phyloP scores from a whole-genome alignment of 2,797 vertebrate species.

The Dromococcyx pavoninus region DNA sequence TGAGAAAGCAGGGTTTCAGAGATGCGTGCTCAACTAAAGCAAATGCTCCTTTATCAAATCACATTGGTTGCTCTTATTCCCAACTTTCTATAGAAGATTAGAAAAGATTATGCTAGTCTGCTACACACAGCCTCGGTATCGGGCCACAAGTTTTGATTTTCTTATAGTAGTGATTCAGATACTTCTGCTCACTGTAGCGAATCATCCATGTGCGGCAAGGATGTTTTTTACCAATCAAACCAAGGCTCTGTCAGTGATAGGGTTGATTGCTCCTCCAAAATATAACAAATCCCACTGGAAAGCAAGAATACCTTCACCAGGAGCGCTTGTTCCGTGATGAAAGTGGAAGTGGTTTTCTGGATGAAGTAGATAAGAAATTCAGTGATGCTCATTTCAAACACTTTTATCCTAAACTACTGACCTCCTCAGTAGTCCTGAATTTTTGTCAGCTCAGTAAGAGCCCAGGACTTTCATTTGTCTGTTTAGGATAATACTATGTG shows the following conservation, averaged over 20 bases:
- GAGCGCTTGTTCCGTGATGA: not conserved
- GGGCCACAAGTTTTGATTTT: not conserved
- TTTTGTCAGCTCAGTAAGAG: slow-evolving; percentile 25
- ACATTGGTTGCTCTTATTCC: not conserved
- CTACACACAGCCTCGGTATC: not conserved
- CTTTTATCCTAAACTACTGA: slow-evolving; percentile 25
- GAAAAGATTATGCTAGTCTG: not conserved
- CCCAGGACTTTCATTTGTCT: slow-evolving; percentile 15
- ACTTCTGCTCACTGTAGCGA: not conserved
- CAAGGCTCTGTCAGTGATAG: not conserved
- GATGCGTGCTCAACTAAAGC: not conserved
- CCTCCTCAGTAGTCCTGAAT: slow-evolving; percentile 12
- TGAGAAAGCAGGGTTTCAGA: not conserved
- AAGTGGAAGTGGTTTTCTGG: slow-evolving; percentile 52
- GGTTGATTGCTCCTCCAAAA: slow-evolving; percentile 17
- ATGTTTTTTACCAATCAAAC: slow-evolving; percentile 27
- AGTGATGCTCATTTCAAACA: slow-evolving; percentile 1
- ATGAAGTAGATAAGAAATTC: slow-evolving; percentile 41
- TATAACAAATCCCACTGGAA: slow-evolving; percentile 19
- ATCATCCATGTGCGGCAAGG: not conserved
- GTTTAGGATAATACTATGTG: not conserved
- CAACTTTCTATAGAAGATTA: not conserved
- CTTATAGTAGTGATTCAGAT: not conserved
- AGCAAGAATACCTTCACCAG: slow-evolving; percentile 6
- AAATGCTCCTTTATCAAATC: not conserved